These are phyloP conservation scores for Bradypodion ventrale DNA, from an alignment of 2,797 vertebrate species.

Conservation along the genomic window DNA sequence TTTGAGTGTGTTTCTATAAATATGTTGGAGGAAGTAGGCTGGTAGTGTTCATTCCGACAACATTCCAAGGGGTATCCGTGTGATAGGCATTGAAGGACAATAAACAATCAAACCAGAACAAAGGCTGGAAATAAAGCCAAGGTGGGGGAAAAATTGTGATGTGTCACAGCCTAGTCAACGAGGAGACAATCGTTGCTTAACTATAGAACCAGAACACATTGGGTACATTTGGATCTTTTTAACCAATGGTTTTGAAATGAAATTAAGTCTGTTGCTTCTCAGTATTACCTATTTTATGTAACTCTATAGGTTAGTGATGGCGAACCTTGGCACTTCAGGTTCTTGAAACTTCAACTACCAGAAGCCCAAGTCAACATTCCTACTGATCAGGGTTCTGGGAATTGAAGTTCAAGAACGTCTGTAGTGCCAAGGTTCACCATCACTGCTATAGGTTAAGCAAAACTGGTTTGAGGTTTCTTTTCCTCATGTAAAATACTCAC, in stretches of 20 bases:
- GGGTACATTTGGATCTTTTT: not conserved
- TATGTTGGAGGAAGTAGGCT: not conserved
- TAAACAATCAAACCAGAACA: not conserved
- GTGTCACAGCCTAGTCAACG: not conserved
- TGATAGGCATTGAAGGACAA: not conserved
- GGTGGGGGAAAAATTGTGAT: not conserved
- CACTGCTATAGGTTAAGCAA: not conserved
- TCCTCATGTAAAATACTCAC: not conserved
- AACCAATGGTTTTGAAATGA: not conserved
- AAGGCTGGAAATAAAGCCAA: not conserved
- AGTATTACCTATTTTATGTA: not conserved
- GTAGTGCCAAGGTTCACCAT: no score
- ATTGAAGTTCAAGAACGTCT: no score
- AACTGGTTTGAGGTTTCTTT: not conserved
- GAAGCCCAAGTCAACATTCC: no score
- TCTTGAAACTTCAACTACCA: no score
- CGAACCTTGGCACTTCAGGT: no score
- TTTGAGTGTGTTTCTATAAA: not conserved
- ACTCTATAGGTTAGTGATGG: no score
- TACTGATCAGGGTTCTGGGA: no score
- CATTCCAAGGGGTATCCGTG: not conserved
- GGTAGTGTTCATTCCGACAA: not conserved
- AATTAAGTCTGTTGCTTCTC: not conserved
- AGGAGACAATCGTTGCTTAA: not conserved
- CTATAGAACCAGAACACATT: not conserved